phyloP scores from a whole-genome alignment of 64 coral and sea anemone genomes.

The Platygyra sinensis region DNA sequence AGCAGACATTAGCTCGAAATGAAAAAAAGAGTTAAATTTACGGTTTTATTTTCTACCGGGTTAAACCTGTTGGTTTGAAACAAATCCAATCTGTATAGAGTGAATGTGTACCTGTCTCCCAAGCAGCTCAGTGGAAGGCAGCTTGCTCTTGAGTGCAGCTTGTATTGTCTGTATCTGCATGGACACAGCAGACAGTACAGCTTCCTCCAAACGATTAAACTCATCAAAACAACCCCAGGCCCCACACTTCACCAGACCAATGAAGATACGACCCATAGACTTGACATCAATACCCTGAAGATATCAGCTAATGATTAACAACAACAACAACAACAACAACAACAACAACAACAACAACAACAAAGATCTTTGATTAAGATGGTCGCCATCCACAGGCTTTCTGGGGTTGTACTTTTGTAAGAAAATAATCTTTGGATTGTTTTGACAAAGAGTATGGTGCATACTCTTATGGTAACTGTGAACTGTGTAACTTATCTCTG shows the following conservation, averaged over 20 bases:
- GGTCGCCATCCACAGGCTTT: no score
- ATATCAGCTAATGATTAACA: not conserved
- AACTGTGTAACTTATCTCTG: no score
- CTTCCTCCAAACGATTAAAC: conserved; percentile 99
- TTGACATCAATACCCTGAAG: conserved; percentile 97
- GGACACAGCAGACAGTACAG: conserved; percentile 94
- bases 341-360: not conserved
- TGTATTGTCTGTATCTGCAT: conserved; percentile 99
- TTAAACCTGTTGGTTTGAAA: not conserved
- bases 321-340: not conserved
- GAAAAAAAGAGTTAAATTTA: no score
- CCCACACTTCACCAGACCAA: conserved; percentile 96
- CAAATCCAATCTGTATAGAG: not conserved
- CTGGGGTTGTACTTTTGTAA: no score
- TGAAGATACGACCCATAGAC: conserved; percentile 99
- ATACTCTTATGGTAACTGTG: no score
- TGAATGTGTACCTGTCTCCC: conserved; percentile 71
- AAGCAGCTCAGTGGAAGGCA: conserved; percentile 83
- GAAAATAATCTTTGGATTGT: no score
- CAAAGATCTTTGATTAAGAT: no score
- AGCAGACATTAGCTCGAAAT: no score
- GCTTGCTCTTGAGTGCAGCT: conserved; percentile 86
- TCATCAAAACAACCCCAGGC: conserved; percentile 99
- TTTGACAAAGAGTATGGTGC: no score
- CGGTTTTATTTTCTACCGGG: not conserved